Evolutionary conservation across 1,140 invertebrate genomes (phyloP), one percentile per base, ranked within the genome.

Genomic region (Macrosteles quadrilineatus): DNA sequence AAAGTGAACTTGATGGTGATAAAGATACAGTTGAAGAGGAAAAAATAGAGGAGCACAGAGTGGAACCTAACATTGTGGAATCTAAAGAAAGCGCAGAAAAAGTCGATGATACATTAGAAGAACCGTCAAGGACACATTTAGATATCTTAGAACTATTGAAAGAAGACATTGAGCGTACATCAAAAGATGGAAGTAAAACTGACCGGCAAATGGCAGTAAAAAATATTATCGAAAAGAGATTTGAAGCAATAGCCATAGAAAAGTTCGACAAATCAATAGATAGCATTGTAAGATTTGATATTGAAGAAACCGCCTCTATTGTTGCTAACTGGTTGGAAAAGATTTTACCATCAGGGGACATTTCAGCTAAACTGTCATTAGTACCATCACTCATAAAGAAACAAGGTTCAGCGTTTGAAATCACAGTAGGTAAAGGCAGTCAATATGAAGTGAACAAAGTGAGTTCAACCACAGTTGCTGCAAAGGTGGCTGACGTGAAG

Each of bases 391-490:
- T 50, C 6, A 19, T 19, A 9, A 23, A 50, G 21, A n/a, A 23
- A n/a, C 47, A 50, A 50, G 47, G 47, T 6, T 50, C 47, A 6
- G 47, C 47, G 6, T 50, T 50, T 11, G 29, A 32, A 9, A 64
- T 29, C 14, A 64, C 27, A 17, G 59, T 2, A 23, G 59, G 32
- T n/a, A n/a, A n/a, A n/a, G 27, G 29, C 1, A 64, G 29, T 40
- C 9, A 64, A 17, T 31, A 2, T 4, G 2, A 64, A 64, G 59
- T 64, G n/a, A 12, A 29, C 12, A 64, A 64, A 64, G 9, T 64
- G n/a, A 64, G 59, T 64, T 64, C 59, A 14, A 30, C 31, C 3
- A 64, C 27, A 1, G 31, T 64, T 3, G 59, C 59, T 32, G 30
- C 30, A 21, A 64, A 32, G 19, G 30, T 64, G 17, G 59, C 59